phyloP scores from a whole-genome alignment of 2,113 vertebrate genomes.

The Gobiocypris rarus region DNA sequence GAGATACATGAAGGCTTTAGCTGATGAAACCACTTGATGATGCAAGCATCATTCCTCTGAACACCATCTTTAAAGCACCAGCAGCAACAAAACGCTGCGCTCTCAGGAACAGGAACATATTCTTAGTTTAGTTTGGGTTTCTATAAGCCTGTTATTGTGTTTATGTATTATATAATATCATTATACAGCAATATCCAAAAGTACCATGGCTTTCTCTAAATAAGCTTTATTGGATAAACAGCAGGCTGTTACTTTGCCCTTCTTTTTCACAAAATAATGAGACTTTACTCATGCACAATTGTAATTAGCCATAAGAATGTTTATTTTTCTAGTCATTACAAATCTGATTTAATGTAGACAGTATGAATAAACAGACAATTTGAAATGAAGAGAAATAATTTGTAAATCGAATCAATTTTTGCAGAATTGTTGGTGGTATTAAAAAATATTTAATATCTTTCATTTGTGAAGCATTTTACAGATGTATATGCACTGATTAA shows the following conservation, averaged over 20 bases:
- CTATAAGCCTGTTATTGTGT: neutral
- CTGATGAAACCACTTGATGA: constrained; percentile 24
- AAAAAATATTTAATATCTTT: neutral
- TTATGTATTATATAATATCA: neutral
- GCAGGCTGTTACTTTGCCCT: neutral
- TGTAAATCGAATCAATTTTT: neutral
- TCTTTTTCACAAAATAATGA: neutral
- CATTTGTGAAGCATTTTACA: neutral
- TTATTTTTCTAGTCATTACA: neutral
- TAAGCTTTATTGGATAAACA: neutral
- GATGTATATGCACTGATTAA: neutral
- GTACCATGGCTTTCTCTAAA: neutral
- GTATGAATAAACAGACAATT: constrained; percentile 3
- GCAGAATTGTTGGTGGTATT: neutral
- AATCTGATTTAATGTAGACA: neutral
- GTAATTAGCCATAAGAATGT: neutral
- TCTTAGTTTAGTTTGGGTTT: neutral
- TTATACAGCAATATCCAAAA: neutral
- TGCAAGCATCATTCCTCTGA: neutral
- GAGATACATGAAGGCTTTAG: constrained; percentile 76
- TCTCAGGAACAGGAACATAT: neutral
- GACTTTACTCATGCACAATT: neutral
- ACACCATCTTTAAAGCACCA: neutral
- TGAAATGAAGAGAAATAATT: neutral
- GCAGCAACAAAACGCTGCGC: neutral